phyloP scores from a whole-genome alignment of 2,113 vertebrate genomes.

The Pipra filicauda region DNA sequence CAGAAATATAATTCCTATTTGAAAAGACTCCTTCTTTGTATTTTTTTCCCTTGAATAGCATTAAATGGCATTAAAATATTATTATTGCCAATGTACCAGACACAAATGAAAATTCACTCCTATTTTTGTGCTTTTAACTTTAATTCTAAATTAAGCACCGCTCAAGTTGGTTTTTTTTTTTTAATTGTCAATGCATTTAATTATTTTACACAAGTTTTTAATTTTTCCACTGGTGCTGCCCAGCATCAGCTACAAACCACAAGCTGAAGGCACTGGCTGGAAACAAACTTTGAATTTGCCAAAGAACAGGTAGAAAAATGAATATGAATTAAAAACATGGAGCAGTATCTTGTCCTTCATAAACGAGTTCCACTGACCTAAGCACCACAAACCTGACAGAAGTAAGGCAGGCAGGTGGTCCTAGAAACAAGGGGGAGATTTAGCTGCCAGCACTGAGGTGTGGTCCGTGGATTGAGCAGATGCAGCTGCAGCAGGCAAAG shows the following conservation, averaged over 20 bases:
- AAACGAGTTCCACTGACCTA: neutral
- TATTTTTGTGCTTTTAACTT: neutral
- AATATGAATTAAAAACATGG: rapidly evolving
- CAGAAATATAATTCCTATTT: neutral
- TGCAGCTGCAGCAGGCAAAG: neutral
- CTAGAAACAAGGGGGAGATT: neutral
- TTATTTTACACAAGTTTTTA: neutral
- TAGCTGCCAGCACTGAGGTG: rapidly evolving
- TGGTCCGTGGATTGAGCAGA: rapidly evolving
- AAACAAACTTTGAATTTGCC: neutral
- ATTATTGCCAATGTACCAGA: neutral
- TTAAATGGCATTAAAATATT: neutral
- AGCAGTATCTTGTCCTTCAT: neutral
- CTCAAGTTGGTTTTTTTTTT: neutral
- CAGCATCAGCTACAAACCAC: neutral
- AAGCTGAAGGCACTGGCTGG: neutral
- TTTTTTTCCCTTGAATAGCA: neutral
- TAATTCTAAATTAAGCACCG: neutral
- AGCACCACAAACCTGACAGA: neutral
- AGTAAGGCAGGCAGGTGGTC: neutral
- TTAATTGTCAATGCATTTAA: neutral
- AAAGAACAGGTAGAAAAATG: neutral
- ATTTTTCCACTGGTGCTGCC: neutral
- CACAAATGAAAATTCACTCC: neutral
- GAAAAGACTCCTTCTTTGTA: neutral